These are phyloP conservation scores for Hymenopus coronatus DNA, from an alignment of 2,888 invertebrate genomes.

Conservation along the genomic window DNA sequence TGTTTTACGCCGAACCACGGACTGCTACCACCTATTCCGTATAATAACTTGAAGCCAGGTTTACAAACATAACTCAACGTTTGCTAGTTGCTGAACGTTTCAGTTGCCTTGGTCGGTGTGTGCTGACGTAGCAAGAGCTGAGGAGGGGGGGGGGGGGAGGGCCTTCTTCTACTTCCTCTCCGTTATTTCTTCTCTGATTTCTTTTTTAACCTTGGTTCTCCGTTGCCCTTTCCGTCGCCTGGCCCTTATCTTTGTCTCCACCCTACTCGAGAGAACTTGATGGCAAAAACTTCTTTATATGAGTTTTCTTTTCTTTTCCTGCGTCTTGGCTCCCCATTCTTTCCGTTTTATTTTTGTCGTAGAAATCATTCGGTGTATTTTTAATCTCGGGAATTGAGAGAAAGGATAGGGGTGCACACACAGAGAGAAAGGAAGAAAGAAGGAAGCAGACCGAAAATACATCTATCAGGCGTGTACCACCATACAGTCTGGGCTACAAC, in stretches of 20 bases:
- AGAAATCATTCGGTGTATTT: slow-evolving; percentile 36
- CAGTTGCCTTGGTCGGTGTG: too few species aligned
- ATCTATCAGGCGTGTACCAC: slow-evolving; percentile 27
- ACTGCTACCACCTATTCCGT: too few species aligned
- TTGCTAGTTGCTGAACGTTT: too few species aligned
- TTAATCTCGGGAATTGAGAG: slow-evolving; percentile 35
- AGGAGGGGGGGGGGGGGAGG: too few species aligned
- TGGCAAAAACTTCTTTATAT: slow-evolving; percentile 33
- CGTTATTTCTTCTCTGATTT: slow-evolving; percentile 3
- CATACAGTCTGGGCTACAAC: not conserved
- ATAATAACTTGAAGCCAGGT: too few species aligned
- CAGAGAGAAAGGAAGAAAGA: not conserved
- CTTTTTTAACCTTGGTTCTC: slow-evolving; percentile 23
- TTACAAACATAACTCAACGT: too few species aligned
- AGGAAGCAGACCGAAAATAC: slow-evolving; percentile 21
- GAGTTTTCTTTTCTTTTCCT: slow-evolving; percentile 26
- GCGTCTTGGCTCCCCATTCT: slow-evolving; percentile 22
- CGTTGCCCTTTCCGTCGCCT: slow-evolving; percentile 31
- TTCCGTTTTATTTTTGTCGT: slow-evolving; percentile 34
- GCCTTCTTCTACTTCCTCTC: not conserved
- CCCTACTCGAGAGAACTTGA: slow-evolving; percentile 24
- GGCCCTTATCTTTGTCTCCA: slow-evolving; percentile 27
- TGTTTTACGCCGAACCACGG: too few species aligned
- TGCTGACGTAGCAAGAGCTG: too few species aligned
- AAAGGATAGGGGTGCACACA: not conserved